Evolutionary conservation across 2,113 vertebrate genomes (phyloP).

Genomic region (Atlantisia rogersi): DNA sequence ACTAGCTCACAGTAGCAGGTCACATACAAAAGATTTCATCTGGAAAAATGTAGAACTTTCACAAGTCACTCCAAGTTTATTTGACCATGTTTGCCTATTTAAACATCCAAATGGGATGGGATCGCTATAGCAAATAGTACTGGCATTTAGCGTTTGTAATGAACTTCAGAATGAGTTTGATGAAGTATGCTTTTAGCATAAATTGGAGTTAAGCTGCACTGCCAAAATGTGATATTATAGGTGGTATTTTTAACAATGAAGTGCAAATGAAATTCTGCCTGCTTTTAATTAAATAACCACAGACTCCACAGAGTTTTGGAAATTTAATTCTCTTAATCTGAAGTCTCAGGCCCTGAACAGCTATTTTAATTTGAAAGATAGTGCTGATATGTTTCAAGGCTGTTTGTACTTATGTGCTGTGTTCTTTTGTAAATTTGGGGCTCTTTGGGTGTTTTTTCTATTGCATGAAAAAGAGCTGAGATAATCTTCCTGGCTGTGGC

Average conservation of each 20-base stretch:
- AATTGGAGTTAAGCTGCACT: slow-evolving; percentile 45
- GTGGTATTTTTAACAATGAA: slow-evolving; percentile 45
- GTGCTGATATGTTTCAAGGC: slow-evolving; percentile 13
- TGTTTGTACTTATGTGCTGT: neutral
- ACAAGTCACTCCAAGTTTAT: neutral
- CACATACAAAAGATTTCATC: neutral
- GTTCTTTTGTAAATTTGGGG: neutral
- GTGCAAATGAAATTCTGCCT: slow-evolving; percentile 54
- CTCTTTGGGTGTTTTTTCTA: neutral
- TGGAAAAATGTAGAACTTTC: neutral
- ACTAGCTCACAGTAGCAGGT: neutral
- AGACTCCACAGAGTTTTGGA: slow-evolving; percentile 52
- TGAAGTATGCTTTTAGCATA: slow-evolving; percentile 31
- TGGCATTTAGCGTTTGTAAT: slow-evolving; percentile 46
- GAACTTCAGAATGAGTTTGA: slow-evolving; percentile 57
- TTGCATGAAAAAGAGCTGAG: neutral
- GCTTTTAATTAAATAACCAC: slow-evolving; percentile 64
- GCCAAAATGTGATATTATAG: slow-evolving; percentile 51
- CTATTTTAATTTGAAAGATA: slow-evolving; percentile 44
- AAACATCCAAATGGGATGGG: slow-evolving; percentile 30
- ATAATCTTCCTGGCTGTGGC: neutral
- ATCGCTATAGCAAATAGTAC: slow-evolving; percentile 23
- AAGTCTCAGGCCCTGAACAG: neutral
- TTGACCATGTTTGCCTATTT: neutral
- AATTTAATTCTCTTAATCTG: slow-evolving; percentile 58